Evolutionary conservation across 2,113 vertebrate genomes (phyloP), one percentile per base, ranked within the genome.

Genomic region (Parus major): DNA sequence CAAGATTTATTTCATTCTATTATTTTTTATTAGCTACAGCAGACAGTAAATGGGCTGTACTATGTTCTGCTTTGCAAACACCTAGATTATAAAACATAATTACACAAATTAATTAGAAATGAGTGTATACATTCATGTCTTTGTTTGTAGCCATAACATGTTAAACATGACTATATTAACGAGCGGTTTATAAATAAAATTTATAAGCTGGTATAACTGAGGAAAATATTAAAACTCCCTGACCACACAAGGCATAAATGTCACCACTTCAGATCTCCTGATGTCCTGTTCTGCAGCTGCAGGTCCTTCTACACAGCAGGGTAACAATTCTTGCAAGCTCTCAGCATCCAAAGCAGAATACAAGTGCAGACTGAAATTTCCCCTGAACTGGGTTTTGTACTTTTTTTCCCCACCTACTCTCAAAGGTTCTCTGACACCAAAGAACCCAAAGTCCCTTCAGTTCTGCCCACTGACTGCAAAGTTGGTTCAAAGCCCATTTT

Each of bases 61-160:
- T 85, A 95, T 21, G 92, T 96, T 97, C 94, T 98, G 97, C 96
- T 98, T 97, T 96, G 96, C 97, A 98, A 97, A 97, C 96, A 98
- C 96, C 97, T 97, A 97, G 95, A 97, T 98, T 98, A 98, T 97
- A 98, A 98, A 98, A 98, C 87, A 86, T 97, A 98, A 98, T 98
- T 98, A 98, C 93, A 96, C 97, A 98, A 98, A 98, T 98, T 98
- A 98, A 98, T 98, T 98, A 97, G 97, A 96, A 98, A 96, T 72
- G 91, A 98, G 96, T 50, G 83, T 93, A 98, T 86, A 96, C 70
- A 93, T 92, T 97, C 97, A 86, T 84, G 95, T 88, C 93, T 97
- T 97, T 98, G 94, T 98, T 98, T 98, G 97, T 50, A 97, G 96
- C 89, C 84, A 82, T 63, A 97, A 97, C 96, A 83, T 96, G 98